Conservation (phyloP, 2,113 vertebrate genomes). For the Callospermophilus lateralis region DNA sequence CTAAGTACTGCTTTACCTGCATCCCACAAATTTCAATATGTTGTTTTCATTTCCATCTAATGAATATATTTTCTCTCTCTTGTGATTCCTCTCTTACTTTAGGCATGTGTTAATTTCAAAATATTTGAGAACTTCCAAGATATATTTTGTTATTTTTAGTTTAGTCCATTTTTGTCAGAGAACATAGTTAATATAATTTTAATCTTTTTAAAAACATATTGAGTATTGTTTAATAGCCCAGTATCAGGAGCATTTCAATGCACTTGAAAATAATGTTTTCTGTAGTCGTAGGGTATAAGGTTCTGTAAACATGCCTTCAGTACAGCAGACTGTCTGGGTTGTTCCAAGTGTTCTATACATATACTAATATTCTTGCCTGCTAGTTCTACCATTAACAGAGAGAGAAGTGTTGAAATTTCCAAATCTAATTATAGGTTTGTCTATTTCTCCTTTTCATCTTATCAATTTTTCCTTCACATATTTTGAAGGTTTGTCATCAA, state of each 20-base stretch:
- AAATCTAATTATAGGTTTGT: background rate
- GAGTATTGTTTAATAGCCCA: background rate
- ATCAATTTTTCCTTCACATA: background rate
- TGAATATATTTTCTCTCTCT: background rate
- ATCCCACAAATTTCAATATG: background rate
- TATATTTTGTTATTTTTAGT: background rate
- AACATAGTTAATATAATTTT: background rate
- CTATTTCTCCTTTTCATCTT: background rate
- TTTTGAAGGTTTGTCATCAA: conserved; percentile 20
- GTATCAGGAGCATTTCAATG: background rate
- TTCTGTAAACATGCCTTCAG: background rate
- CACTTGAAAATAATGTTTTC: background rate
- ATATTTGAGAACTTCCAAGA: background rate
- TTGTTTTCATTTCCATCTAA: conserved; percentile 28
- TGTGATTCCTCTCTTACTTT: background rate
- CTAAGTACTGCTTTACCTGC: background rate
- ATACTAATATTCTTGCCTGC: background rate
- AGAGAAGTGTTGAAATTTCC: background rate
- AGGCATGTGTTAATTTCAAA: background rate
- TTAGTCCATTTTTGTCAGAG: conserved; percentile 22
- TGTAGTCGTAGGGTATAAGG: background rate
- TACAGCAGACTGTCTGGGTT: background rate
- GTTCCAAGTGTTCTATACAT: background rate
- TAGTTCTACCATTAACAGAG: background rate
- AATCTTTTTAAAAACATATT: background rate